Evolutionary conservation across 2,888 invertebrate genomes (phyloP).

Genomic region (Conomelus anceps): DNA sequence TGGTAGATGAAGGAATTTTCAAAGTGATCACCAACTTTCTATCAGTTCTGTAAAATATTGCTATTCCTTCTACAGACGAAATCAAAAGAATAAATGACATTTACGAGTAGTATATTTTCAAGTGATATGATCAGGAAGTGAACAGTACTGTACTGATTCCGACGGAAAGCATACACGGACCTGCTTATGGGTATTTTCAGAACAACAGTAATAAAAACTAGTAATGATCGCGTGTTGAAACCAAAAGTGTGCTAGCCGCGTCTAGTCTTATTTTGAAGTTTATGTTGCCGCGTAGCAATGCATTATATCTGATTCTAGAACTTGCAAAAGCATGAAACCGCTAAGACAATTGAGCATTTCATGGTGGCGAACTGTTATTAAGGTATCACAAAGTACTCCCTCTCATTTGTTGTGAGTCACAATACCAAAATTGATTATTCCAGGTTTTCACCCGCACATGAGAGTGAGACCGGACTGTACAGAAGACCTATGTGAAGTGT

Average conservation of each 20-base stretch:
- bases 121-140: neutral
- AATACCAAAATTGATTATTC: neutral
- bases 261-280: neutral
- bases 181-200: neutral
- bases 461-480: too few relatives aligned
- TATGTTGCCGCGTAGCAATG: neutral
- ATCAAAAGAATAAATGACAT: neutral
- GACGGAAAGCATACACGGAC: neutral
- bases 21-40: too few relatives aligned
- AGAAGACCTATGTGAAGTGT: too few relatives aligned
- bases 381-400: neutral
- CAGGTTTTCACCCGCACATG: neutral
- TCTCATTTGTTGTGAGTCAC: neutral
- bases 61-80: neutral
- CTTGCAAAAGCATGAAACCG: neutral
- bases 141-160: neutral
- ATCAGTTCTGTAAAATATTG: too few relatives aligned
- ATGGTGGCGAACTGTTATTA: neutral
- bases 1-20: too few relatives aligned
- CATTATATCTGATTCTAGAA: neutral
- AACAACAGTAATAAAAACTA: neutral
- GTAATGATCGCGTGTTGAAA: neutral
- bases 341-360: neutral
- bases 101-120: neutral
- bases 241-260: too few relatives aligned